Evolutionary conservation across 2,797 vertebrate genomes (phyloP).

Genomic region (Falco berigora): DNA sequence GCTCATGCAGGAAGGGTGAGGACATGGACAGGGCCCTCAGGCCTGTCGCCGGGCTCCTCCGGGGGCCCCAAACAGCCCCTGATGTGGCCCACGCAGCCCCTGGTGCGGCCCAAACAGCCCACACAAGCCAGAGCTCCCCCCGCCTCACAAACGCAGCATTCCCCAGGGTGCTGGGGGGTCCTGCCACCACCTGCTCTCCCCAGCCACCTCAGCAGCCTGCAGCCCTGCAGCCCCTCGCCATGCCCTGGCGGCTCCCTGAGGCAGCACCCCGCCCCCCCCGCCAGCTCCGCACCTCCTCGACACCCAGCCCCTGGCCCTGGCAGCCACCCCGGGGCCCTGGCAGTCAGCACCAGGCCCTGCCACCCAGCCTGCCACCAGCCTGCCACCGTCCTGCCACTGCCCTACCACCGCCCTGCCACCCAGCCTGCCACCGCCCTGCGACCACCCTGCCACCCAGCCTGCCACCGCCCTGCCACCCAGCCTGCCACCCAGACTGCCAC

Average conservation of each 20-base stretch:
- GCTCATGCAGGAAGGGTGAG: rapidly evolving
- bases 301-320: not conserved
- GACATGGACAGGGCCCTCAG: not conserved
- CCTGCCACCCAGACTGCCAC: too few species aligned
- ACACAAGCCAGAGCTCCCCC: not conserved
- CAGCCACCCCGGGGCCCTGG: not conserved
- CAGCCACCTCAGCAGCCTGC: not conserved
- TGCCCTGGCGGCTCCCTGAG: not conserved
- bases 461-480: too few species aligned
- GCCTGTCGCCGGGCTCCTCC: not conserved
- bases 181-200: rapidly evolving
- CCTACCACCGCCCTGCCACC: too few species aligned
- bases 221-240: not conserved
- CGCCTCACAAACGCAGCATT: too few species aligned
- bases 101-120: not conserved
- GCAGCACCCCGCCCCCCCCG: too few species aligned
- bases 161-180: not conserved
- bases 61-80: not conserved
- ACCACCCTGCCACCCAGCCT: too few species aligned
- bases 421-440: too few species aligned
- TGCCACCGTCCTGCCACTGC: too few species aligned
- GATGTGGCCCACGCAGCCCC: not conserved
- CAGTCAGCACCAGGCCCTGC: too few species aligned
- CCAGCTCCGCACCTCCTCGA: not conserved
- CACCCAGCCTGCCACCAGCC: not conserved